A percentile compares a stretch with the other conserved stretches of the same genome.
These are phyloP conservation scores for Nannoperca australis DNA, from an alignment of 2,797 vertebrate genomes.

Conservation along the genomic window DNA sequence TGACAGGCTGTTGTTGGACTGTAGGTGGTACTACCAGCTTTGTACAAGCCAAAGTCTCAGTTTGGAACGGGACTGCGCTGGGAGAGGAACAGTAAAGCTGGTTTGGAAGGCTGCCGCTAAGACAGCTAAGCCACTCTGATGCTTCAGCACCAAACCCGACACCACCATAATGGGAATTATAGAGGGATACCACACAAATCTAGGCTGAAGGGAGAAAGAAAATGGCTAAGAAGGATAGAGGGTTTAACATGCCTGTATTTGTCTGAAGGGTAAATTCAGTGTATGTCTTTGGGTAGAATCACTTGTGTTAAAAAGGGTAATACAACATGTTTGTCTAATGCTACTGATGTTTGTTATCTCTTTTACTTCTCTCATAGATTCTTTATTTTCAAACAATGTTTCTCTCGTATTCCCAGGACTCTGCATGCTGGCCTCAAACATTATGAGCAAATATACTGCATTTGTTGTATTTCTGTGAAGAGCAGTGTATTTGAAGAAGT, in stretches of 20 bases:
- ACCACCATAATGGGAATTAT: slow-evolving; percentile 72
- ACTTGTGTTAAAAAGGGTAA: background rate
- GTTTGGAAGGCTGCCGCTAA: slow-evolving; percentile 70
- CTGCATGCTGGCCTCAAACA: background rate
- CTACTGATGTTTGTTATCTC: background rate
- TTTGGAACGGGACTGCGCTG: slow-evolving; percentile 55
- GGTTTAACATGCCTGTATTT: slow-evolving; percentile 31
- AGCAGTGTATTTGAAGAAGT: background rate
- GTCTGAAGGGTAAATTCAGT: slow-evolving; percentile 29
- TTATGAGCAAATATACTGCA: background rate
- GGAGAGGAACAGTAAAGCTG: slow-evolving; percentile 73
- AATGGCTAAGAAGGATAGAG: slow-evolving; percentile 30
- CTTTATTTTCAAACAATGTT: background rate
- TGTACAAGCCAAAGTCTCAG: slow-evolving; percentile 48
- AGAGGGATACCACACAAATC: slow-evolving; percentile 73
- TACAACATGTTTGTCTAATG: background rate
- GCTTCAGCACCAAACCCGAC: slow-evolving; percentile 72
- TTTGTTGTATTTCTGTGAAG: background rate
- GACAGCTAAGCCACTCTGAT: slow-evolving; percentile 78
- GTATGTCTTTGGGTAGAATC: background rate
- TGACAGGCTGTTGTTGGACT: slow-evolving; percentile 24
- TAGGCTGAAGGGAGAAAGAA: slow-evolving; percentile 43
- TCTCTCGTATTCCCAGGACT: background rate
- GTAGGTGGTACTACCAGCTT: slow-evolving; percentile 22
- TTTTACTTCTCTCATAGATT: background rate